Evolutionary conservation across 1,140 invertebrate species (phyloP), one percentile per base, ranked within the genome.

Genomic region (Solenopsis fugax): DNA sequence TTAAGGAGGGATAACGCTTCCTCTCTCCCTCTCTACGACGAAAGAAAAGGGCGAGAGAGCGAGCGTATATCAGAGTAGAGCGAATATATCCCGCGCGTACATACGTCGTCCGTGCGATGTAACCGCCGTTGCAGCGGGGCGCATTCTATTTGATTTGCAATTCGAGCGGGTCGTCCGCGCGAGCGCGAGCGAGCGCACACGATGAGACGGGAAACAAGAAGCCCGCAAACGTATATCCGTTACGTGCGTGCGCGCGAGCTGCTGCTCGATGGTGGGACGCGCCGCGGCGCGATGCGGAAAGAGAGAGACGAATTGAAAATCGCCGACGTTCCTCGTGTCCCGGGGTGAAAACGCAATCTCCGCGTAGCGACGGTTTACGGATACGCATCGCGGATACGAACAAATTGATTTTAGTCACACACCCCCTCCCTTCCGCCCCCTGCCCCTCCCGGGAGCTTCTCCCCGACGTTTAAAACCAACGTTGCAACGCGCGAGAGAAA

Each of bases 121-220:
- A 84, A 84, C 69, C 69, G 52, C 65, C 50, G 80, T 45, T 60
- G 69, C 69, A 45, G 69, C 52, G 60, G 64, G 52, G 58, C 29
- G 75, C 77, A 56, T 90, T 86, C 78, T 80, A 90, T 91, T 90
- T 81, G 90, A 91, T 91, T 91, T 91, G 90, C 90, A 91, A 91
- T 91, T 91, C 90, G 88, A 91, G 90, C 89, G 84, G 48, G 60
- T 86, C 60, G 76, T 84, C 62, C 88, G 88, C 80, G 62, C 76
- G 76, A 0, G 88, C 80, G 62, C 76, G 76, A 0, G 29, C 29
- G 29, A 29, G 29, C 64, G 65, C 21, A 64, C 54, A 48, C 88
- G 65, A 18, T 12, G 52, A 69, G 65, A 58, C 58, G 62, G 37
- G 21, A 37, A 81, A 76, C 58, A 81, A 56, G 69, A 67, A 86